Evolutionary conservation across 2,888 invertebrate genomes (phyloP), one percentile per base, ranked within the genome.

Genomic region (Pycnomerus fuliginosus): DNA sequence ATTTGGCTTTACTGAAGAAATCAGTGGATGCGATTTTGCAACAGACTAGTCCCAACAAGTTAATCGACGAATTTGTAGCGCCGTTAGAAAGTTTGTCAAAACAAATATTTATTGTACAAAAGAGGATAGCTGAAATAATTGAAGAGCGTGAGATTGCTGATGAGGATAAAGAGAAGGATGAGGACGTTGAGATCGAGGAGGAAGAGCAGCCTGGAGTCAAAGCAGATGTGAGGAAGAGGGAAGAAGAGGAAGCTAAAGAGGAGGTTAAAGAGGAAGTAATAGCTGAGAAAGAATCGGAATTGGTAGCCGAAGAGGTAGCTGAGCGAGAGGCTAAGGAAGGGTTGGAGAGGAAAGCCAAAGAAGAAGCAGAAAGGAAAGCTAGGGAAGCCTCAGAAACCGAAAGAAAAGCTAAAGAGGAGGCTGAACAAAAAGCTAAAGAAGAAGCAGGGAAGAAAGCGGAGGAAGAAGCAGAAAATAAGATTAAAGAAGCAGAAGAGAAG

Each of bases 241-340:
- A 23, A 3, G 37, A 37, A 5, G 30, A 44, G 25, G 48, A 36
- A 16, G 42, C 16, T 37, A 35, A 34, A 34, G 23, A 20, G 20
- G 27, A 38, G 32, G 36, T 36, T 4, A 24, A 32, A 14, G 34
- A 39, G 8, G 33, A 46, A 31, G 33, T 20, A 13, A 24, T 11
- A 58, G 51, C 72, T 70, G 58, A 71, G 72, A 36, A 46, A 39
- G 37, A 44, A 42, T 32, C 23, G 17, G 47, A 48, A 50, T 43
- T 28, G 29, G 35, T 48, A 40, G 42, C 47, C 20, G 41, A 57
- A 33, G 56, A 38, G 37, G 56, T 42, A 25, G 48, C 52, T 31
- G 38, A 44, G 32, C 35, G 55, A 31, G 22, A 46, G 33, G 27
- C 43, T 5, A 43, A 55, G 43, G 47, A 56, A 27, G 37, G 53